These are phyloP conservation scores for Lepidurus arcticus DNA, from an alignment of 1,140 invertebrate species.

Conservation along the genomic window DNA sequence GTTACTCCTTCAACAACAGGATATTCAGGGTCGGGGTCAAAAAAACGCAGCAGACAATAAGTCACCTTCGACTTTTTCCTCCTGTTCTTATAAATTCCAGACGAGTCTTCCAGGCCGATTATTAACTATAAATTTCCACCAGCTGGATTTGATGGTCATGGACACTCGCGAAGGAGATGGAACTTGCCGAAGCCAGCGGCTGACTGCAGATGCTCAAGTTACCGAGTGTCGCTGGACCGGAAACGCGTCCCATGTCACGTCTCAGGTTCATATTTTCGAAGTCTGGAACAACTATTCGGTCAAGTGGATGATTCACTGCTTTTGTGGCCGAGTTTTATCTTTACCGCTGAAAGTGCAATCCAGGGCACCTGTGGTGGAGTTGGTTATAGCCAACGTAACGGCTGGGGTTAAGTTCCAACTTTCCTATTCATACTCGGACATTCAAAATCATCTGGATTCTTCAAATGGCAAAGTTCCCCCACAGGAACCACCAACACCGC, in stretches of 20 bases:
- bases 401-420: not conserved
- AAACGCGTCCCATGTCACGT: slow-evolving; percentile 8
- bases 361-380: slow-evolving; percentile 17
- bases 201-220: not conserved
- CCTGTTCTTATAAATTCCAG: slow-evolving; percentile 7
- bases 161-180: not conserved
- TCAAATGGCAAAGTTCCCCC: not conserved
- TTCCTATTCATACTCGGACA: not conserved
- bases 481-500: not conserved
- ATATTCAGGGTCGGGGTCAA: not conserved
- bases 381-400: not conserved
- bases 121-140: slow-evolving; percentile 18
- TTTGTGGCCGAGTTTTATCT: not conserved
- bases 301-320: slow-evolving; percentile 17
- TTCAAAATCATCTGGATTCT: not conserved
- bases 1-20: not conserved
- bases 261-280: slow-evolving; percentile 11
- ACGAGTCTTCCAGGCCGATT: not conserved
- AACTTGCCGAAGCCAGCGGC: not conserved
- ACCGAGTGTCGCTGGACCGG: not conserved
- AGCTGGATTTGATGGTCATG: slow-evolving; percentile 13
- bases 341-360: not conserved
- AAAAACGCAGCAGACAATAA: not conserved
- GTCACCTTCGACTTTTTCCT: not conserved
- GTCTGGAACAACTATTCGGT: slow-evolving; percentile 3